A percentile compares a stretch with the other conserved stretches of the same genome.
Conservation (phyloP, 1,140 invertebrate species). For the Drosophila dunni region DNA sequence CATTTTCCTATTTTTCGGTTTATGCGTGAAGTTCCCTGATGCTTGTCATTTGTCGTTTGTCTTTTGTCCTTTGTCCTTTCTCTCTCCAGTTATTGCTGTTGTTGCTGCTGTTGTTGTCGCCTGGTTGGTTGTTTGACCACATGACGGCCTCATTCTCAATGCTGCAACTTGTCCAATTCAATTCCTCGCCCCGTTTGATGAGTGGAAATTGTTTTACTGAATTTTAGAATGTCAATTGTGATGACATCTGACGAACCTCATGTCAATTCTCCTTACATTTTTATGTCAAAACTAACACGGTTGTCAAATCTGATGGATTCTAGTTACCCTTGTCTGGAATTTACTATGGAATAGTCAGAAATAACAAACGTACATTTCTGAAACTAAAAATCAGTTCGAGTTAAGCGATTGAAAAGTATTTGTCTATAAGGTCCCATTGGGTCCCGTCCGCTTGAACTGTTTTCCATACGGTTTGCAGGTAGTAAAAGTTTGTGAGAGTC, state of each 20-base stretch:
- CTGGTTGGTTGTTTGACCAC: constrained; percentile 73
- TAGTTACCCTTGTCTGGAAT: neutral
- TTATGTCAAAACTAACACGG: neutral
- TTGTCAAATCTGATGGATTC: neutral
- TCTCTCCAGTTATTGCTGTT: constrained; percentile 20
- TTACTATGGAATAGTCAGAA: no score
- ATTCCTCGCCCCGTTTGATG: constrained; percentile 13
- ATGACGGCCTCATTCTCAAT: constrained; percentile 59
- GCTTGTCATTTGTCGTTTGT: constrained; percentile 51
- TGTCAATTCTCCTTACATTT: neutral
- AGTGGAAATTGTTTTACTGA: constrained; percentile 62
- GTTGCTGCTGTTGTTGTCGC: constrained; percentile 26
- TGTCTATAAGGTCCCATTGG: no score
- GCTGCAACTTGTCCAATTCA: constrained; percentile 19
- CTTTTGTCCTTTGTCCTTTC: constrained; percentile 9
- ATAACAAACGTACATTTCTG: no score
- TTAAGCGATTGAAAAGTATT: no score
- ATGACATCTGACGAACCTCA: constrained; percentile 7
- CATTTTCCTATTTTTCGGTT: constrained; percentile 41
- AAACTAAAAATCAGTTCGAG: no score
- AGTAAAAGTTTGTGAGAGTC: no score
- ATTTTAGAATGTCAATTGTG: constrained; percentile 57
- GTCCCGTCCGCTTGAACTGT: no score
- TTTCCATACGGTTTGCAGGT: no score
- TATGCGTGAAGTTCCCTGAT: constrained; percentile 60